Conservation (phyloP, 1,140 invertebrate genomes). For the Bradynema listronoti region DNA sequence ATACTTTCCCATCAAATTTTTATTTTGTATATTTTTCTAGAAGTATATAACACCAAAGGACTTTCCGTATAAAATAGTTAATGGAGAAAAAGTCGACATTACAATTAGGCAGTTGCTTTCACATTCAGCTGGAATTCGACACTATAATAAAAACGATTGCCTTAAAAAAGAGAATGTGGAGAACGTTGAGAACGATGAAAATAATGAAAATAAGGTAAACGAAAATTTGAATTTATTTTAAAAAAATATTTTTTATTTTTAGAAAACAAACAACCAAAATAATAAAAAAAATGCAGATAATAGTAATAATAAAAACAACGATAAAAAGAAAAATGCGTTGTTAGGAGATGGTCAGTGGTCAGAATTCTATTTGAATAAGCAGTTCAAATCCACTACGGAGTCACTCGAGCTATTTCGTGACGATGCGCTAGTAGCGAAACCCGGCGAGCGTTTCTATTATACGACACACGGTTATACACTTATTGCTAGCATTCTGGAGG, state of each 20-base stretch:
- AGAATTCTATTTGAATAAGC: conserved; percentile 39
- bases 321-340: too few species aligned
- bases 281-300: too few species aligned
- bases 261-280: conserved; percentile 8
- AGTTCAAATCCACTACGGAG: conserved; percentile 60
- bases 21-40: conserved; percentile 20
- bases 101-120: conserved; percentile 45
- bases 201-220: too few species aligned
- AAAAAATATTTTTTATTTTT: too few species aligned
- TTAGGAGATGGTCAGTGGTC: too few species aligned
- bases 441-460: conserved; percentile 64
- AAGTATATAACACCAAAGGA: conserved; percentile 59
- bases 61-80: conserved; percentile 63
- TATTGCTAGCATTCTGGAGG: conserved; percentile 64
- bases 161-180: not conserved
- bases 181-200: too few species aligned
- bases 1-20: not conserved
- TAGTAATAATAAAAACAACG: too few species aligned
- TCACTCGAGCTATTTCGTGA: conserved; percentile 64
- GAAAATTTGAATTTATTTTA: too few species aligned
- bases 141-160: conserved; percentile 37
- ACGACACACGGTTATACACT: conserved; percentile 66
- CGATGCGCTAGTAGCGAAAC: conserved; percentile 63
- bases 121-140: conserved; percentile 45
- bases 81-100: conserved; percentile 58